Evolutionary conservation across 2,888 invertebrate genomes (phyloP), one percentile per base, ranked within the genome.

Genomic region (Amphipoea oculea): DNA sequence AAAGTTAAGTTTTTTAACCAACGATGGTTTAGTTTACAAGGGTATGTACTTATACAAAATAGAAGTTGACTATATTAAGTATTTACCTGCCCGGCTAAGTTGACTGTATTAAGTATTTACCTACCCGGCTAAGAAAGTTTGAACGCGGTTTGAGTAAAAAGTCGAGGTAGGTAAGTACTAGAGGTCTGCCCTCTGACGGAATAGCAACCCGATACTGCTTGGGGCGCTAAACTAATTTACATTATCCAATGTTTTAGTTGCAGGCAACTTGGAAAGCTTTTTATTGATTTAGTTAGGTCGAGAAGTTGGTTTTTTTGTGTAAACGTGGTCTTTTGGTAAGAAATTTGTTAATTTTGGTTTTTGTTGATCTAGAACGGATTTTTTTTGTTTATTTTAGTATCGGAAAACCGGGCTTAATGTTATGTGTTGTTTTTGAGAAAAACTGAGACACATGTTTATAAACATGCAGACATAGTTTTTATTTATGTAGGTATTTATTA

Each of bases 171-270:
- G 23, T 62, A 62, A 29, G 29, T 72, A 79, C n/a, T 66, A 51
- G 73, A 65, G 68, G 76, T 80, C 77, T 54, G 67, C 63, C 78
- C 73, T 69, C 80, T 79, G 65, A 72, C n/a, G 74, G 84, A 72
- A 82, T 66, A 66, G 76, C 76, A 74, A 85, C 71, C 63, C 68
- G 81, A 80, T 85, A 83, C 80, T 73, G 76, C 78, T 78, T 48
- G 70, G 63, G 78, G 77, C 79, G 75, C 79, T 86, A 65, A 82
- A 84, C 84, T 82, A 77, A 86, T 82, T 86, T 78, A 77, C 76
- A 79, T 85, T 71, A 76, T 79, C 79, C 87, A 86, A 84, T 86
- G 79, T 82, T 86, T 82, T 73, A 70, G 74, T 77, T 76, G 74
- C 81, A 66, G 51, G 63, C 67, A 76, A 82, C 85, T 78, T 81